Evolutionary conservation across 1,140 invertebrate genomes (phyloP), one percentile per base, ranked within the genome.

Genomic region (Gerris buenoi): DNA sequence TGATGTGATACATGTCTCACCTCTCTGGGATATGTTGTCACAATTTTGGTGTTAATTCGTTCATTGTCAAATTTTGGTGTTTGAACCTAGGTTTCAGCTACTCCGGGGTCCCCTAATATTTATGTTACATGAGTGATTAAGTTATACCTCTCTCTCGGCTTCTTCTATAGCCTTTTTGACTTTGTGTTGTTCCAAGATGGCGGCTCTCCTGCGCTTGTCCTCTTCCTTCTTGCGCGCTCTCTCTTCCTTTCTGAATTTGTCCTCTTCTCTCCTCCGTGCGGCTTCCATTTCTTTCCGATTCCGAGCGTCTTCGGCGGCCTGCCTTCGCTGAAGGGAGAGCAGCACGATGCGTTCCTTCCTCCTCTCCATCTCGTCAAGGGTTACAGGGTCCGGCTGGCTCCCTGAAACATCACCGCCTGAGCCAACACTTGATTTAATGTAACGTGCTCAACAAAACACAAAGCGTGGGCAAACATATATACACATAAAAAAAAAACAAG

Each of bases 161-260:
- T 95, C 92, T 77, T 95, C 91, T 65, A 91, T 86, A 58, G 90
- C 89, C 79, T 98, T 98, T 74, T 96, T 93, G 71, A 96, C 83
- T 79, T 94, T 92, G 79, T 98, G 93, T 76, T 95, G 89, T 76
- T 96, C 92, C 70, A 97, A 83, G 76, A 98, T 98, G 68, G 83
- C 82, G 69, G 93, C 88, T 68, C 95, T 79, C 71, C 92, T 82
- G 33, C 87, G 83, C 74, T 87, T 87, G 76, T 97, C 94, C 75
- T 97, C 93, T 71, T 93, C 89, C 77, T 94, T 95, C 75, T 95
- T 93, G 63, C 86, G 82, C 57, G 84, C 81, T 71, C 87, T 86
- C 72, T 93, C 86, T 73, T 98, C 95, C 71, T 88, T 86, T 76
- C 93, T 92, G 33, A 84, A 76, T 71, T 90, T 90, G 72, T 94